Evolutionary conservation across 2,113 vertebrate genomes (phyloP).

Genomic region (Malurus cyaneus): DNA sequence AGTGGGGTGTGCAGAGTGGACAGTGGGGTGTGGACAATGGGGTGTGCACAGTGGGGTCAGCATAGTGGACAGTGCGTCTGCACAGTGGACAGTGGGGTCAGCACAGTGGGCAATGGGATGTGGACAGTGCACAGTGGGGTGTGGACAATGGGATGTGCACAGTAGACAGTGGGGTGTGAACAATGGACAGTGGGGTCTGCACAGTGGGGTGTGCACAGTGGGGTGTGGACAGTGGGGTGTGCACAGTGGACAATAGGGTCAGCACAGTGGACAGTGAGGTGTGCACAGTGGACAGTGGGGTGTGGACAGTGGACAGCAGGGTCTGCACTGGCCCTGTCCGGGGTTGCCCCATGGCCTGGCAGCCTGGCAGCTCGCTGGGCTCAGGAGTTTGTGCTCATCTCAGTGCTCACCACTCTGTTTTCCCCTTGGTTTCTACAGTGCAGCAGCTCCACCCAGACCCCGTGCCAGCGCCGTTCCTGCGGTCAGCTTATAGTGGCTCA

Average conservation of each 20-base stretch:
- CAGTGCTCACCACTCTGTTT: not conserved
- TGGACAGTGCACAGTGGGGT: not conserved
- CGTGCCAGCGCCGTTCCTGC: not conserved
- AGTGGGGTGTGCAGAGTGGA: too few species aligned
- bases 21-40: too few species aligned
- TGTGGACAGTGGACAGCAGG: too few species aligned
- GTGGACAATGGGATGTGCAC: too few species aligned
- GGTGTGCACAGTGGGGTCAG: too few species aligned
- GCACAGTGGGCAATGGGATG: too few species aligned
- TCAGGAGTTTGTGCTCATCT: not conserved
- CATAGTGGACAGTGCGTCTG: too few species aligned
- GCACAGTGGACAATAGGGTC: accelerated
- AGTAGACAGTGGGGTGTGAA: accelerated
- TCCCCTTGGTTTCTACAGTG: accelerated
- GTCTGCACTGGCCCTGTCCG: too few species aligned
- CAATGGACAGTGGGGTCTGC: accelerated
- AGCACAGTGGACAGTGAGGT: too few species aligned
- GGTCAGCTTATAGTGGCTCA: not conserved
- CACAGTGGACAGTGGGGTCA: too few species aligned
- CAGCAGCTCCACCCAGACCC: not conserved
- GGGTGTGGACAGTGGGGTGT: too few species aligned
- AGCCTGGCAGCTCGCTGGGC: not conserved
- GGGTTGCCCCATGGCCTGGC: not conserved
- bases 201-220: too few species aligned
- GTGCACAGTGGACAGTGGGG: not conserved